Percentiles rank a stretch among this genome's conserved stretches.
Conservation (phyloP, 2,113 vertebrate species). For the Polypterus senegalus region DNA sequence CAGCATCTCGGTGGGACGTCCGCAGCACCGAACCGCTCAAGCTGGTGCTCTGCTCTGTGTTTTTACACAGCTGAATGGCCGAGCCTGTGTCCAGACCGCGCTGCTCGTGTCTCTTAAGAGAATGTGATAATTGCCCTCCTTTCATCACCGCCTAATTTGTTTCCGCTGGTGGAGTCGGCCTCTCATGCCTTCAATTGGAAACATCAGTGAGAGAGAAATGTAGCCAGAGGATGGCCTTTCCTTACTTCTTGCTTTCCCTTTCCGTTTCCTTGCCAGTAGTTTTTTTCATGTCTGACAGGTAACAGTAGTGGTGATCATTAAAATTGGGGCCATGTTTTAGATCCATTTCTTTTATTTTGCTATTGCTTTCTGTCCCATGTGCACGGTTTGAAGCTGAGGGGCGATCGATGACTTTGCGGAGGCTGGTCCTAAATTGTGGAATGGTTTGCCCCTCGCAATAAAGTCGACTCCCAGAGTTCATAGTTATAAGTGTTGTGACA, state of each 20-base stretch:
- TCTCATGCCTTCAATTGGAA: constrained; percentile 30
- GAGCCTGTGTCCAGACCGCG: constrained; percentile 16
- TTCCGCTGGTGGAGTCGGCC: constrained; percentile 27
- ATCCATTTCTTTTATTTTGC: too few relatives aligned
- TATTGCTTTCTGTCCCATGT: too few relatives aligned
- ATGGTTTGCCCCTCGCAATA: too few relatives aligned
- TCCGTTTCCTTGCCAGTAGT: too few relatives aligned
- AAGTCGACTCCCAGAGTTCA: too few relatives aligned
- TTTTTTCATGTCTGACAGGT: too few relatives aligned
- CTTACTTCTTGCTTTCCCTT: not conserved
- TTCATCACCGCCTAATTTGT: constrained; percentile 32
- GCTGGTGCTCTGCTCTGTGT: constrained; percentile 24
- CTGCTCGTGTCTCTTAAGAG: constrained; percentile 28
- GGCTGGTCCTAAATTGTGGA: too few relatives aligned
- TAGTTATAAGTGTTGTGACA: too few relatives aligned
- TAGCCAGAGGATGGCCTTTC: constrained; percentile 1
- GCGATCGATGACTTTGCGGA: too few relatives aligned
- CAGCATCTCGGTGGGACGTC: constrained; percentile 30
- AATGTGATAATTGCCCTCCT: constrained; percentile 45
- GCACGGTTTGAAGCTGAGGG: too few relatives aligned
- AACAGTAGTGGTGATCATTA: too few relatives aligned
- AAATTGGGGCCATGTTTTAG: too few relatives aligned
- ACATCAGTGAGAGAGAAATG: constrained; percentile 26
- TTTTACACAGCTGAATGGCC: constrained; percentile 28
- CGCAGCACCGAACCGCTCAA: constrained; percentile 27